Conservation (phyloP, 2,888 invertebrate species). For the Lasioglossum morio region DNA sequence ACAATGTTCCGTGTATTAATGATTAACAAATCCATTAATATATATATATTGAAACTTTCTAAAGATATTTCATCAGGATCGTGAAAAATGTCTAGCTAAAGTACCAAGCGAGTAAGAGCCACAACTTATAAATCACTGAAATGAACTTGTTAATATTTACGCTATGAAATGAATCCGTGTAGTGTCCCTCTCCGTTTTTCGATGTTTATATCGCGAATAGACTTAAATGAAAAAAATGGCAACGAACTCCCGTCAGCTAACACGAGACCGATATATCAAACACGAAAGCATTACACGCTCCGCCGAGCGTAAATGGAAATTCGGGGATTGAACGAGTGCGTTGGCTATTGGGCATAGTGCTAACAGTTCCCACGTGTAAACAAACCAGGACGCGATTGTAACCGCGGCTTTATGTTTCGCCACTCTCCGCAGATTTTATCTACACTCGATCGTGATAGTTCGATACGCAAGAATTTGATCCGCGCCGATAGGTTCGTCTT, state of each 20-base stretch:
- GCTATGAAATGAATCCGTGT: background rate
- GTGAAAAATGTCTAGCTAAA: background rate
- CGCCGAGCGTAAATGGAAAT: slow-evolving; percentile 54
- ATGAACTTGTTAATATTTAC: background rate
- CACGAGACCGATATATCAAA: slow-evolving; percentile 38
- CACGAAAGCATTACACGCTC: slow-evolving; percentile 45
- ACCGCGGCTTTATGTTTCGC: slow-evolving; percentile 46
- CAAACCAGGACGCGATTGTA: slow-evolving; percentile 53
- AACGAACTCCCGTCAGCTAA: slow-evolving; percentile 14
- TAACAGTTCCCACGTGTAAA: slow-evolving; percentile 56
- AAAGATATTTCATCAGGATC: background rate
- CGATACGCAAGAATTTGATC: slow-evolving; percentile 41
- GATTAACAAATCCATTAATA: background rate
- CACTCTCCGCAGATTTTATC: slow-evolving; percentile 45
- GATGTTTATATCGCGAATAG: background rate
- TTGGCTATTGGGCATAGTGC: slow-evolving; percentile 30
- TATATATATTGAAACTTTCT: too few species aligned
- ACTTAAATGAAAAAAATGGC: background rate
- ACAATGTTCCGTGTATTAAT: background rate
- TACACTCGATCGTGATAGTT: slow-evolving; percentile 12
- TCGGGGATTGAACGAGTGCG: slow-evolving; percentile 15
- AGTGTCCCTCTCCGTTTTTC: background rate
- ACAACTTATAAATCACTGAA: background rate
- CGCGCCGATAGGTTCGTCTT: background rate
- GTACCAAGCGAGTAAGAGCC: background rate